Base-by-base conservation (phyloP, 2,888 invertebrate genomes). In the Leptopterna dolabrata region DNA sequence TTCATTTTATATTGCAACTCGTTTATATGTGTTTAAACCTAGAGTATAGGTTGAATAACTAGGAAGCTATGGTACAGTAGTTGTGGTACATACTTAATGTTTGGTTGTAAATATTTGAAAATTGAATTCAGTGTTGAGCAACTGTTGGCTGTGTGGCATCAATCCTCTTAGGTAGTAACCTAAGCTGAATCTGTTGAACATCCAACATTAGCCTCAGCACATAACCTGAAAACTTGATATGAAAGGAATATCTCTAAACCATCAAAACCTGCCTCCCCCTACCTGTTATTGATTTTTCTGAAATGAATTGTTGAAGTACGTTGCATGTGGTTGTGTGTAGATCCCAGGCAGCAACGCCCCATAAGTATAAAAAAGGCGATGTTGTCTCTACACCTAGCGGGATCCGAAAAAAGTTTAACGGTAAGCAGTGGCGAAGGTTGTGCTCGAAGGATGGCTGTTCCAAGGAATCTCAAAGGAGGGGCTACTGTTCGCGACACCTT, bases 321-420 rank as follows among this genome's bases (percentile, higher is more conserved):
- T 78, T 78, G 78, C 78, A 45, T 83, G 70, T 83, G 83, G 83
- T 83, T 83, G 70, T 83, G 81, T 89, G 70, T 88, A 93, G 96
- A 94, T 96, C 96, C 93, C 97, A 97, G 93, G 96, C 97, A 92
- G 96, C 97, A 90, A 97, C 97, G 90, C 97, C 98, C 91, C 97
- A 97, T 93, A 97, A 97, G 92, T 98, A 97, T 97, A 97, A 97
- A 93, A 99, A 99, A 93, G 99, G 99, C 90, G 99, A 99, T 92
- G 97, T 99, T 87, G 97, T 98, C 47, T 95, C 96, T 4, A 97
- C 97, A 80, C 97, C 97, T 3, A 97, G 96, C 90, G 99, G 99
- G 89, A 98, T 99, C 90, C 94, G 99, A 16, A 99, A 99, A 93
- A 99, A 99, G 93, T 99, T 98, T 93, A 99, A 99, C 93, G 99